Evolutionary conservation across 1,140 invertebrate species (phyloP), one percentile per base, ranked within the genome.

Genomic region (Nasonia vitripennis): DNA sequence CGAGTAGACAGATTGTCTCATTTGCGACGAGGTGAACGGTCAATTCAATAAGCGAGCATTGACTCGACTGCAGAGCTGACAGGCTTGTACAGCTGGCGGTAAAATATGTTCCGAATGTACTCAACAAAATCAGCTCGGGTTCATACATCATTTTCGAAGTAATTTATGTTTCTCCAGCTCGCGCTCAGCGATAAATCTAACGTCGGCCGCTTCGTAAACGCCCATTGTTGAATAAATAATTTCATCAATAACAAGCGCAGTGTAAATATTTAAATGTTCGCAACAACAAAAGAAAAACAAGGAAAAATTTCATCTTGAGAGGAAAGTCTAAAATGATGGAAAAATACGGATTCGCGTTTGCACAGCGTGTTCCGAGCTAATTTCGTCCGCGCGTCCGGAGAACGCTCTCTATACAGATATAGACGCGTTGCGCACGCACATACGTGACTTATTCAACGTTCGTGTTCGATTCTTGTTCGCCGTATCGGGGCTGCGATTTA

Each of bases 401-500:
- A 51, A 7, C 6, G 2, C 34, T 5, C 55, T 17, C 17, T 62
- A 0, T n/a, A 62, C 1, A 51, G 14, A 62, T 7, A 62, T n/a
- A 62, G 55, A 9, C 5, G 55, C 7, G 17, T 27, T 27, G 55
- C 20, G 55, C 55, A 20, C 17, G 55, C 55, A n/a, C 17, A 62
- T 62, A 62, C 55, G 55, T 62, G 55, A 62, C 55, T n/a, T 62
- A 62, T 62, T n/a, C 55, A 62, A 62, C 20, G 55, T 62, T 62
- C 55, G 55, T 62, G 20, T 62, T 62, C 55, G 20, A 62, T 62
- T 62, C 55, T 20, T 62, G 55, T n/a, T 62, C 55, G 17, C 20
- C 55, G 20, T 62, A 62, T 62, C 55, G 55, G n/a, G 55, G n/a
- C 11, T 71, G 23, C 27, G 70, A 71, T 71, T 75, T 75, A 75